Percentiles rank a stretch among this genome's conserved stretches.
Evolutionary conservation across 2,113 vertebrate genomes (phyloP).

Genomic region (Seriola aureovittata): DNA sequence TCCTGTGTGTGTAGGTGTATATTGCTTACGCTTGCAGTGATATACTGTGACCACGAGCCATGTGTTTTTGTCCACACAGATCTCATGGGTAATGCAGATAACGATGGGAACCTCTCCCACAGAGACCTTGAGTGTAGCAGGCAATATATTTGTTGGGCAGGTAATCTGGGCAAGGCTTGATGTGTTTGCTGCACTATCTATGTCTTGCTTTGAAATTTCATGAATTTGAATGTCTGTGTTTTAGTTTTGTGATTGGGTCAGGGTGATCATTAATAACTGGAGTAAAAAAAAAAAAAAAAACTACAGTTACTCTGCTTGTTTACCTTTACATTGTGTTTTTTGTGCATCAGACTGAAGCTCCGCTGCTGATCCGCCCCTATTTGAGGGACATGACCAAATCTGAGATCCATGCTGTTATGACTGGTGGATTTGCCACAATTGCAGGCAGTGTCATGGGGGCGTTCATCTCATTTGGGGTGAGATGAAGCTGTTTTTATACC

Average conservation of each 20-base stretch:
- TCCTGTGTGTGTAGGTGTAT: background rate
- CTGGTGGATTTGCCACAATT: slow-evolving; percentile 95
- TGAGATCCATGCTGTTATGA: slow-evolving; percentile 95
- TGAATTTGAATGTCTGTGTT: background rate
- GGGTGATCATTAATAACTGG: background rate
- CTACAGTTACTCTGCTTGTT: background rate
- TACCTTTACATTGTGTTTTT: background rate
- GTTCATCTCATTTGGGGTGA: slow-evolving; percentile 95
- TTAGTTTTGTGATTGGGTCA: background rate
- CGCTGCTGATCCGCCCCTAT: slow-evolving; percentile 93
- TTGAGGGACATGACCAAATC: slow-evolving; percentile 92
- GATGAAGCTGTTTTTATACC: slow-evolving; percentile 39
- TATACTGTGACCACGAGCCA: slow-evolving; percentile 33
- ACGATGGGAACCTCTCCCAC: slow-evolving; percentile 93
- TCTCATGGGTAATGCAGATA: slow-evolving; percentile 94
- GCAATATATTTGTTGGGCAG: slow-evolving; percentile 98
- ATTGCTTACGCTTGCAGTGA: background rate
- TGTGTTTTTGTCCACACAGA: slow-evolving; percentile 82
- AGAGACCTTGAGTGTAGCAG: slow-evolving; percentile 94
- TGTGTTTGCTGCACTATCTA: slow-evolving; percentile 7
- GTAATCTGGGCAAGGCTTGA: slow-evolving; percentile 73
- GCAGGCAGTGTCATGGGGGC: slow-evolving; percentile 96
- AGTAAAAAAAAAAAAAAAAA: background rate
- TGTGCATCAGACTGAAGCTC: slow-evolving; percentile 89
- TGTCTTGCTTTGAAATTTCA: background rate